These are phyloP conservation scores for Petaurus breviceps DNA, from an alignment of 2,113 vertebrate species.

Conservation along the genomic window DNA sequence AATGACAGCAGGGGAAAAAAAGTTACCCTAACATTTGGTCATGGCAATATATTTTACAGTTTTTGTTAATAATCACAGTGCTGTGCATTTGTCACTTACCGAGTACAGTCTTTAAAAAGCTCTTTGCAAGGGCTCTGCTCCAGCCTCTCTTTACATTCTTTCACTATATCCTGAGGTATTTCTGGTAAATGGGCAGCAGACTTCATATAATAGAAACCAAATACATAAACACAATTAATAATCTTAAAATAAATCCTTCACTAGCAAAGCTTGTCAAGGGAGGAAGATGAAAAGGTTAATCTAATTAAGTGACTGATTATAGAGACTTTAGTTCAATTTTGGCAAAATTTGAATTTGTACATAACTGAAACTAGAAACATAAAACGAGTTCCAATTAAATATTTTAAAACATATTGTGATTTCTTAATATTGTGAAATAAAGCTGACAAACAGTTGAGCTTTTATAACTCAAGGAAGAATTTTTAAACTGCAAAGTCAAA, in stretches of 20 bases:
- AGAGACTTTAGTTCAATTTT: background rate
- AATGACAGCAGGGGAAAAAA: background rate
- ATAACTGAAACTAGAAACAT: background rate
- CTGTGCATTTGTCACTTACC: slow-evolving; percentile 81
- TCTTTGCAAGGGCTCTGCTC: slow-evolving; percentile 89
- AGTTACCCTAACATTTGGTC: background rate
- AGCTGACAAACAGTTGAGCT: background rate
- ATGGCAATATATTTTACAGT: background rate
- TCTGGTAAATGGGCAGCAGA: slow-evolving; percentile 87
- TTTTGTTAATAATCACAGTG: background rate
- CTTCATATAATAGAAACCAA: slow-evolving; percentile 65
- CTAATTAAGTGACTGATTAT: background rate
- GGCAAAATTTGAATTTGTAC: background rate
- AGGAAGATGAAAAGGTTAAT: background rate
- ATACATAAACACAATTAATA: slow-evolving; percentile 51
- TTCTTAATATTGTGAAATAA: background rate
- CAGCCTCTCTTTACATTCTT: slow-evolving; percentile 87
- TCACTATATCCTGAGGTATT: slow-evolving; percentile 86
- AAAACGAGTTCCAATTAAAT: background rate
- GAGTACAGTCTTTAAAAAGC: slow-evolving; percentile 90
- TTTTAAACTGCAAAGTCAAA: background rate
- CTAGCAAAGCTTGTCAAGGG: background rate
- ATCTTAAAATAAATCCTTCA: background rate
- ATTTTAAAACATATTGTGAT: background rate
- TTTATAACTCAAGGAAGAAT: background rate